Evolutionary conservation across 2,888 invertebrate genomes (phyloP), one percentile per base, ranked within the genome.

Genomic region (Pterobdella sp.): DNA sequence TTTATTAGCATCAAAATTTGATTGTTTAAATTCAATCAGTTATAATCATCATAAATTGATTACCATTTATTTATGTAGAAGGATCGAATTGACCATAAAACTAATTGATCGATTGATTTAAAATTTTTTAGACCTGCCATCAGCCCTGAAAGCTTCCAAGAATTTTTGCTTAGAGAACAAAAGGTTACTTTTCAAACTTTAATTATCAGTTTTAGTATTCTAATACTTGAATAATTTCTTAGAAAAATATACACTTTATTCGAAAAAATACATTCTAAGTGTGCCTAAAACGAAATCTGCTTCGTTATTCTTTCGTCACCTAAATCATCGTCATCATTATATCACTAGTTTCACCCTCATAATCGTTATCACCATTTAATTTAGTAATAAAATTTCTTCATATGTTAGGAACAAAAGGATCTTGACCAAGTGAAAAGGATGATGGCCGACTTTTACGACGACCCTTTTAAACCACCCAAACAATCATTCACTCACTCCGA

Each of bases 361-460:
- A 4, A 42, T 63, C 7, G 4, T 26, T 3, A 10, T 35, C 26
- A 22, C 37, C 26, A 52, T 74, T 67, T 67, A 73, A 74, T 72
- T 18, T 73, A 80, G 79, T 79, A 80, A 14, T 26, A 63, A 0
- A 74, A 34, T 60, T 79, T 77, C 7, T n/a, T n/a, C n/a, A n/a
- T n/a, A n/a, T n/a, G n/a, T n/a, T n/a, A n/a, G n/a, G n/a, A n/a
- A n/a, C n/a, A n/a, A n/a, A 76, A 56, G 32, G 79, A 80, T 68
- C 60, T 76, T 7, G 71, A 71, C 26, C 65, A 74, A 35, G 81
- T 81, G 10, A 90, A 91, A 0, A 87, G 88, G 78, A 67, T 68
- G 29, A 71, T 74, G 72, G 72, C 36, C 3, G 36, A 66, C 56
- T 74, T 68, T 36, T 52, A 72, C 32, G 74, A 74, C 64, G 60